These are phyloP conservation scores for Nymphalis io DNA, from an alignment of 1,140 invertebrate species.

Conservation along the genomic window DNA sequence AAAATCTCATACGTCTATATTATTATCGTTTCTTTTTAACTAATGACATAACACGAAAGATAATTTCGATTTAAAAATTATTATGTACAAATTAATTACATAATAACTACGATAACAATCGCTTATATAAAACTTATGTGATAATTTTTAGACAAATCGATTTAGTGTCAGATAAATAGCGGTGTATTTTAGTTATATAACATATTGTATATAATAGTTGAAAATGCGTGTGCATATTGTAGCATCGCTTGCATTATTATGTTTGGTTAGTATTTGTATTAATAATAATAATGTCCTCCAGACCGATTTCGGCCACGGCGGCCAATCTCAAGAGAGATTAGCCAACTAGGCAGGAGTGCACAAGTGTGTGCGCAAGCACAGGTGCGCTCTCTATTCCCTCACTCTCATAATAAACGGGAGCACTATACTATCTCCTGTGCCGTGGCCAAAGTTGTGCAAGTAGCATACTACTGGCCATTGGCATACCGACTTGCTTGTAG, in stretches of 20 bases:
- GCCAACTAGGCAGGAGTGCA: too few species aligned
- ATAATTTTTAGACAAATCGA: conserved; percentile 27
- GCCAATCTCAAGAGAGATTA: too few species aligned
- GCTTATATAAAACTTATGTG: conserved; percentile 28
- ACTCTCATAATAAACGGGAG: too few species aligned
- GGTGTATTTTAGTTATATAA: conserved; percentile 6
- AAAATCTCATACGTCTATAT: too few species aligned
- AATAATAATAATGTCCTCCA: neutral
- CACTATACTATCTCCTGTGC: too few species aligned
- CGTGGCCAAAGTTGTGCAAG: too few species aligned
- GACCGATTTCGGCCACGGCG: too few species aligned
- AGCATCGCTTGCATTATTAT: conserved; percentile 28
- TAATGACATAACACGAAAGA: conserved; percentile 12
- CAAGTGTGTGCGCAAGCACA: too few species aligned
- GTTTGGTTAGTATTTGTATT: conserved; percentile 47
- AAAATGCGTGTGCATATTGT: conserved; percentile 31
- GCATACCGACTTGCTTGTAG: too few species aligned
- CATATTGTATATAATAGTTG: neutral
- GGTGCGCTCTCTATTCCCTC: too few species aligned
- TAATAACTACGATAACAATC: conserved; percentile 14
- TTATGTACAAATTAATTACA: conserved; percentile 14
- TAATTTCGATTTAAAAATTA: conserved; percentile 9
- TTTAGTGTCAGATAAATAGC: conserved; percentile 8
- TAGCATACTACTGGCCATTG: too few species aligned
- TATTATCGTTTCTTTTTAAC: too few species aligned